A percentile compares a stretch with the other conserved stretches of the same genome.
These are phyloP conservation scores for Tenthredo mesomela DNA, from an alignment of 2,888 invertebrate species.

Conservation along the genomic window DNA sequence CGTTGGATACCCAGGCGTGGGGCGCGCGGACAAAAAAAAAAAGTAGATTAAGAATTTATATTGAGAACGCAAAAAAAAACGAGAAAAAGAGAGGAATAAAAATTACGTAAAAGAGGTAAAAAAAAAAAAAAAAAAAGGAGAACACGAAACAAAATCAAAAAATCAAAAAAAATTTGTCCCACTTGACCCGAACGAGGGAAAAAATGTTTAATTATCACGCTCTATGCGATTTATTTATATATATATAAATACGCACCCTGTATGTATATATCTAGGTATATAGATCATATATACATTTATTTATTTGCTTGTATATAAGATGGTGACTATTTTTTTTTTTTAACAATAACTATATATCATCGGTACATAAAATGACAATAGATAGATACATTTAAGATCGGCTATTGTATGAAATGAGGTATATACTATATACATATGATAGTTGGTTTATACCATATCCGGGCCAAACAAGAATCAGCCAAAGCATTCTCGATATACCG, in stretches of 20 bases:
- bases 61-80: neutral
- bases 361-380: neutral
- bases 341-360: neutral
- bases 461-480: conserved; percentile 1
- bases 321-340: neutral
- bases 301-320: neutral
- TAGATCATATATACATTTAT: neutral
- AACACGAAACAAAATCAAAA: neutral
- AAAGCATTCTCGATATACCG: neutral
- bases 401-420: neutral
- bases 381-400: neutral
- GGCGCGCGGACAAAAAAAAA: neutral
- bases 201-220: no score
- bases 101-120: neutral
- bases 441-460: conserved; percentile 7
- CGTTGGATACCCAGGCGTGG: neutral
- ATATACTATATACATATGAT: neutral
- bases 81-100: neutral
- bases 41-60: neutral
- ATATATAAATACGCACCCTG: neutral
- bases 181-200: neutral
- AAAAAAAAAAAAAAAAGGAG: neutral
- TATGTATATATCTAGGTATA: neutral
- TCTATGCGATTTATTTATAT: no score
- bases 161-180: neutral